Evolutionary conservation across 92 coral and sea anemone species (phyloP), one percentile per base, ranked within the genome.

Genomic region (Diadumene lineata): DNA sequence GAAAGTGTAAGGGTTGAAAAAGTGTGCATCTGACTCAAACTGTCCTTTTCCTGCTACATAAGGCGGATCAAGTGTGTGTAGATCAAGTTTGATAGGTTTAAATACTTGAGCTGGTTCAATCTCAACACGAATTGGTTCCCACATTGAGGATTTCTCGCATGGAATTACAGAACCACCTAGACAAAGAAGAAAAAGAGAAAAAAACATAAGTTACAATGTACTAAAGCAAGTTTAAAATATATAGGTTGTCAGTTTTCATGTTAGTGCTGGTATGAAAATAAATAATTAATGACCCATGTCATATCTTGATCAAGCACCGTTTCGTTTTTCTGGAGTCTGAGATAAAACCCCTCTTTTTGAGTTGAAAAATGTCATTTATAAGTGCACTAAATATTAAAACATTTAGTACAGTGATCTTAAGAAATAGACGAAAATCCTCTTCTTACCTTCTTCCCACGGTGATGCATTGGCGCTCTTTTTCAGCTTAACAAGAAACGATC

Each of bases 401-500:
- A 25, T 50, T 31, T 43, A 15, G 27, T 25, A 22, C 1, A 22
- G 24, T 11, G 29, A 11, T 29, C 51, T 72, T 31, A 51, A 68
- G 65, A 85, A 17, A 27, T 24, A 43, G 27, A 27, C 9, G 51
- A 84, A 33, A 13, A 43, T 66, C n/a, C 61, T 75, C 11, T 24
- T 81, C 97, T 81, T 79, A 91, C 97, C 97, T 62, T 91, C 86
- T 30, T 91, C 97, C 85, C 90, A 87, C 31, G 80, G 70, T 31
- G 87, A 18, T 3, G 83, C 60, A 31, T 48, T 53, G 18, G 88
- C 78, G 85, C 80, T 81, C 88, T 91, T 91, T 87, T 92, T 92
- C 77, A 91, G 93, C 75, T 94, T 94, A 19, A 94, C 98, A 31
- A 94, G 85, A 82, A 94, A 94, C 43, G 98, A 94, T 64, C 98